Conservation (phyloP, 2,797 vertebrate genomes). For the Hafferia zeledoni region DNA sequence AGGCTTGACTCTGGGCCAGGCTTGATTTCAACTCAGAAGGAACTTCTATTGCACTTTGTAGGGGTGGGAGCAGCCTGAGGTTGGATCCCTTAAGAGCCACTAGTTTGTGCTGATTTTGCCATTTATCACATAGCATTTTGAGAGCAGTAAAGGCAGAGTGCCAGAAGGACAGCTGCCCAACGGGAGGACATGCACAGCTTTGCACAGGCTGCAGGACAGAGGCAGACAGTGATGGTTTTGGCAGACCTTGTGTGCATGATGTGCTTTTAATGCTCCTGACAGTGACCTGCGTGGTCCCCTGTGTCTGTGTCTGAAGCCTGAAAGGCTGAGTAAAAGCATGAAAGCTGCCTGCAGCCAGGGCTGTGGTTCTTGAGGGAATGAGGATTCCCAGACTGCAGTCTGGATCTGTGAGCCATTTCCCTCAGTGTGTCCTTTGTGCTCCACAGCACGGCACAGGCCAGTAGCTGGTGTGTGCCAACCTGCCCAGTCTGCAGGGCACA, state of each 20-base stretch:
- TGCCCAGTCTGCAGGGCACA: neutral
- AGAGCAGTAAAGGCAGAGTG: neutral
- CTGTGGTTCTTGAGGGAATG: neutral
- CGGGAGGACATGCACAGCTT: neutral
- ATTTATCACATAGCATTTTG: neutral
- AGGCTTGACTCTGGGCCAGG: neutral
- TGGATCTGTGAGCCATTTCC: neutral
- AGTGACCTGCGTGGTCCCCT: neutral
- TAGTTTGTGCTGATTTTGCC: neutral
- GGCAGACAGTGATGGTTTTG: constrained; percentile 21
- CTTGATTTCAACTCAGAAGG: neutral
- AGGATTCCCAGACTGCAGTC: neutral
- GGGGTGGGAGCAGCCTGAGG: neutral
- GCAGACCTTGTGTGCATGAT: neutral
- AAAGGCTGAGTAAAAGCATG: neutral
- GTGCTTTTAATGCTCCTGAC: neutral
- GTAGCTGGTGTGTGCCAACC: neutral
- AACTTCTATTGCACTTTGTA: neutral
- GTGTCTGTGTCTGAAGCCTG: neutral
- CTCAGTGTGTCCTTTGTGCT: neutral
- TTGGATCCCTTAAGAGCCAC: neutral
- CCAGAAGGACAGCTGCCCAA: constrained; percentile 27
- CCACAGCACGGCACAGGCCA: neutral
- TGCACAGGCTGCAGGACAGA: neutral
- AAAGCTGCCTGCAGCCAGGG: neutral